Evolutionary conservation across 1,140 invertebrate genomes (phyloP), one percentile per base, ranked within the genome.

Genomic region (Caenorhabditis inopinata): DNA sequence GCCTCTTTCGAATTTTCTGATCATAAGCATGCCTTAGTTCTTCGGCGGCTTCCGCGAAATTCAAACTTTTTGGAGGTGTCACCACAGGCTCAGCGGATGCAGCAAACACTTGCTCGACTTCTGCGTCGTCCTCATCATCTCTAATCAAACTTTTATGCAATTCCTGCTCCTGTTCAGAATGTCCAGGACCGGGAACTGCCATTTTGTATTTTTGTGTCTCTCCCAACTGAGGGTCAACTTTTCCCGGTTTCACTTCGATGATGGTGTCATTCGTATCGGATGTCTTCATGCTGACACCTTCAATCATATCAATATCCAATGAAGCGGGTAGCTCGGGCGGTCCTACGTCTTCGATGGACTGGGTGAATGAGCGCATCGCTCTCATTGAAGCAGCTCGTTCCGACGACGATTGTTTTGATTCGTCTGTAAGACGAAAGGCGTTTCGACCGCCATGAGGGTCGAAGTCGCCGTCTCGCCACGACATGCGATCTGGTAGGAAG

Each of bases 201-300:
- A 87, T 85, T 46, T 80, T 76, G 77, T 87, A 87, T 53, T 87
- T 87, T 32, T 89, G 88, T 0, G 86, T 87, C 51, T 87, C 86
- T 12, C 86, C 86, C 38, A 85, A 35, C 6, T 77, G 68, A 11
- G 62, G 74, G 51, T 85, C 84, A 38, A 79, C 29, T 21, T 42
- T 74, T 58, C 23, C 51, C n/a, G 42, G 51, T 21, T 76, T 80
- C 42, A 87, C 86, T 82, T 87, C 86, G 35, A 87, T 83, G 42
- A 87, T 87, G 0, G 86, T 87, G 46, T 87, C 87, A n/a, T 82
- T 78, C 12, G 86, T 87, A 47, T 80, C 76, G 1, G 78, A 80
- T 6, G 73, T 76, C 38, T 75, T 81, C 46, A 84, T 48, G 29
- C 46, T 75, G 42, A 47, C 73, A 42, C 74, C 74, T 42, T 74